phyloP scores from a whole-genome alignment of 2,797 vertebrate species.

The Holocentrus rufus region DNA sequence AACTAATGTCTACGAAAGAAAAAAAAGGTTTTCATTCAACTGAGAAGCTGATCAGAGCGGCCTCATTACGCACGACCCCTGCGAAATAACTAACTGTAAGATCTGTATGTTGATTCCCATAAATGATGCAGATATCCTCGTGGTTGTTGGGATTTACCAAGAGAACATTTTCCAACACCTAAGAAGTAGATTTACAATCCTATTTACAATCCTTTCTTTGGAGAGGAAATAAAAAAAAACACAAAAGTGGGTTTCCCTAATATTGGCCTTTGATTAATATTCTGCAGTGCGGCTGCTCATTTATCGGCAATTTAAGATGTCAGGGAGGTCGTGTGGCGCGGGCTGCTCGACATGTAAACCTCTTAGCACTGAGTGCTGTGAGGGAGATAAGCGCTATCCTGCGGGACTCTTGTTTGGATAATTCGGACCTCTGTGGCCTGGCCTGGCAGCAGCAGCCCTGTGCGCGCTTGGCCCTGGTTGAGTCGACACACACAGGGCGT shows the following conservation, averaged over 20 bases:
- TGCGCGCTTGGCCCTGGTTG: conserved; percentile 67
- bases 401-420: conserved; percentile 69
- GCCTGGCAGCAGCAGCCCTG: conserved; percentile 52
- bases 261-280: too few relatives aligned
- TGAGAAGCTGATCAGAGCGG: neutral
- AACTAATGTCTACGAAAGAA: neutral
- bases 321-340: conserved; percentile 15
- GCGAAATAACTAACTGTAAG: too few relatives aligned
- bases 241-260: neutral
- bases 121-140: neutral
- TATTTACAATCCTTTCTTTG: neutral
- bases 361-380: conserved; percentile 22
- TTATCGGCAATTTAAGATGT: conserved; percentile 14
- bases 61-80: conserved; percentile 1
- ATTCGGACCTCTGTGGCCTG: conserved; percentile 54
- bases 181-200: too few relatives aligned
- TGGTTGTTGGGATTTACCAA: neutral
- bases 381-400: conserved; percentile 60
- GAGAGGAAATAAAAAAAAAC: conserved; percentile 15
- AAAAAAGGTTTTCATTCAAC: neutral
- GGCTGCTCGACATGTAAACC: conserved; percentile 24
- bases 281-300: conserved; percentile 4
- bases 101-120: too few relatives aligned
- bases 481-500: conserved; percentile 75
- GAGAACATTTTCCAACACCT: neutral